These are phyloP conservation scores for Tetranychus urticae DNA, from an alignment of 1,140 invertebrate species.

Conservation along the genomic window DNA sequence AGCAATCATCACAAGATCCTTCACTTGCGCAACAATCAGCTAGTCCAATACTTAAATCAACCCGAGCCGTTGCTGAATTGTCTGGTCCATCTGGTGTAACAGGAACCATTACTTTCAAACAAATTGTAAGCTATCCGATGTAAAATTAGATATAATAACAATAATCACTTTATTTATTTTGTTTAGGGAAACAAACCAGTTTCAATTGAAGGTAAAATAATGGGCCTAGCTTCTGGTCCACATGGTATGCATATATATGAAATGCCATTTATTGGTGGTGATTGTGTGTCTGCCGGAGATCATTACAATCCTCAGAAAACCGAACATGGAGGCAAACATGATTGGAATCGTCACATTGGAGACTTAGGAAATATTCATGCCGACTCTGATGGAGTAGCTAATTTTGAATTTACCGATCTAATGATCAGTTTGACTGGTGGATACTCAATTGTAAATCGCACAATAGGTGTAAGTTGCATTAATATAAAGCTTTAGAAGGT, in stretches of 20 bases:
- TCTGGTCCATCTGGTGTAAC: background rate
- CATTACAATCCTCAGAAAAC: background rate
- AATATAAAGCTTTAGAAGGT: no score
- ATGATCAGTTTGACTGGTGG: constrained; percentile 27
- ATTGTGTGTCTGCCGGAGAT: background rate
- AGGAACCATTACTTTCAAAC: background rate
- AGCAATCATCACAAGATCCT: background rate
- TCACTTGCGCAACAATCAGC: background rate
- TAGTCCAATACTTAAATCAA: background rate
- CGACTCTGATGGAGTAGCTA: constrained; percentile 17
- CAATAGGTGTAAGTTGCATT: constrained; percentile 12
- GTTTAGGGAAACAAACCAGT: background rate
- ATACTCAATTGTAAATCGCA: constrained; percentile 21
- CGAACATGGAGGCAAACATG: background rate
- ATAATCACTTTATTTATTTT: background rate
- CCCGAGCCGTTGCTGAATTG: background rate
- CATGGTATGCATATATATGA: background rate
- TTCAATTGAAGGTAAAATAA: background rate
- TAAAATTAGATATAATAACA: no score
- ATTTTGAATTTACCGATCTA: constrained; percentile 21
- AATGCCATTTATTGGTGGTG: background rate
- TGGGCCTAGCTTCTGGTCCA: background rate
- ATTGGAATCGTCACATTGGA: background rate
- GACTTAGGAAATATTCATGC: constrained; percentile 23
- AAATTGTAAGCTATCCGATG: background rate